Percentiles rank a stretch among this genome's conserved stretches.
Conservation (phyloP, 2,113 vertebrate genomes). For the Axis porcinus region DNA sequence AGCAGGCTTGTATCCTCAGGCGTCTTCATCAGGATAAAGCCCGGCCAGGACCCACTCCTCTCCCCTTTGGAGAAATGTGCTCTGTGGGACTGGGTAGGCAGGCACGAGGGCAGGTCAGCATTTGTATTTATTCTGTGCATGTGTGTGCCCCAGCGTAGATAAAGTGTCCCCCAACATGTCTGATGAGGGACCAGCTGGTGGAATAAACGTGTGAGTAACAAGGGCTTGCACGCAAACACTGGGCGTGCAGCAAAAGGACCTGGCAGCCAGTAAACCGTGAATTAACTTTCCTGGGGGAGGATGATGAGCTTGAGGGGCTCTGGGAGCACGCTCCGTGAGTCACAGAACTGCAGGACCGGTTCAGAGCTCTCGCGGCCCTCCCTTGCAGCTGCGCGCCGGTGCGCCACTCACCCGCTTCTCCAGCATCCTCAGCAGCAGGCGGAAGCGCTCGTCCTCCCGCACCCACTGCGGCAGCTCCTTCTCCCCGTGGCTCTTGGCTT, state of each 20-base stretch:
- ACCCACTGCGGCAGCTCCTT: conserved; percentile 89
- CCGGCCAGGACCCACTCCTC: no score
- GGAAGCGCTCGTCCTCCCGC: conserved; percentile 92
- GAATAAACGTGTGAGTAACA: neutral
- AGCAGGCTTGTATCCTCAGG: neutral
- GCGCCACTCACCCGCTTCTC: conserved; percentile 88
- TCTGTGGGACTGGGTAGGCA: neutral
- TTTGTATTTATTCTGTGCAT: neutral
- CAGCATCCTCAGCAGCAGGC: conserved; percentile 89
- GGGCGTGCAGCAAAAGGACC: neutral
- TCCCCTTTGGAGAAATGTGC: neutral
- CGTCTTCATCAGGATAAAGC: no score
- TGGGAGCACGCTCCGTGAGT: neutral
- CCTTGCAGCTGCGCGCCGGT: accelerated
- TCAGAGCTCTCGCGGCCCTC: neutral
- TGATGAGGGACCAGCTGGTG: neutral
- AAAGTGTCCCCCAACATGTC: neutral
- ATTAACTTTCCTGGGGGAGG: neutral
- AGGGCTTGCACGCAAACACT: neutral
- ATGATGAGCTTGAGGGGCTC: neutral
- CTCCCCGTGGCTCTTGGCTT: conserved; percentile 88
- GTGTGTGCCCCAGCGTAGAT: no score
- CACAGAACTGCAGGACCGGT: accelerated
- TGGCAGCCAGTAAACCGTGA: neutral
- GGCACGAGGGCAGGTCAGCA: neutral